These are phyloP conservation scores for Platycheirus rosarum DNA, from an alignment of 2,888 invertebrate genomes.

Conservation along the genomic window DNA sequence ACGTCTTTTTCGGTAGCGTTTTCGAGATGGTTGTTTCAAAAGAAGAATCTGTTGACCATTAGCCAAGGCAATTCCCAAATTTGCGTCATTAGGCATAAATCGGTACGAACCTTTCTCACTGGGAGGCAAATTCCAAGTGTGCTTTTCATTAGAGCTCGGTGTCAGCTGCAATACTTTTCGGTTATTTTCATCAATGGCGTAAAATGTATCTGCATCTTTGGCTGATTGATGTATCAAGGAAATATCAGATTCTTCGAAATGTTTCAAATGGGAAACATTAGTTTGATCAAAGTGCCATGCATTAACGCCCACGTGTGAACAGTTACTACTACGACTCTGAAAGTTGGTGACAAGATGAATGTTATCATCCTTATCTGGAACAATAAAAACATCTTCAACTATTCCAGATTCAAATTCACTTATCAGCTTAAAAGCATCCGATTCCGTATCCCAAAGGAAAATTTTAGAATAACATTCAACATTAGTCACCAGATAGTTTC, in stretches of 20 bases:
- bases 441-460: slow-evolving; percentile 81
- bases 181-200: slow-evolving; percentile 76
- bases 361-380: slow-evolving; percentile 76
- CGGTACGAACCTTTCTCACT: slow-evolving; percentile 65
- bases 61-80: slow-evolving; percentile 79
- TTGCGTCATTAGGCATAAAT: slow-evolving; percentile 74
- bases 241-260: slow-evolving; percentile 76
- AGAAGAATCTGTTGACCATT: slow-evolving; percentile 79
- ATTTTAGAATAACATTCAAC: slow-evolving; percentile 82
- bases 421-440: slow-evolving; percentile 77
- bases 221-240: slow-evolving; percentile 67
- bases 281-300: slow-evolving; percentile 77
- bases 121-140: slow-evolving; percentile 72
- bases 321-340: slow-evolving; percentile 74
- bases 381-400: slow-evolving; percentile 82
- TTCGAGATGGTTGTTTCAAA: slow-evolving; percentile 41
- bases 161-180: slow-evolving; percentile 76
- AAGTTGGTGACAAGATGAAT: slow-evolving; percentile 80
- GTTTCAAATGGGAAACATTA: slow-evolving; percentile 52
- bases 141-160: slow-evolving; percentile 77
- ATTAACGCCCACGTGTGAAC: slow-evolving; percentile 75
- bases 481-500: slow-evolving; percentile 78
- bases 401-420: slow-evolving; percentile 82
- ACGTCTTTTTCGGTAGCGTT: slow-evolving; percentile 28
- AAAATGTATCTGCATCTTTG: slow-evolving; percentile 79